Evolutionary conservation across 2,797 vertebrate species (phyloP).

Genomic region (Fringilla coelebs): DNA sequence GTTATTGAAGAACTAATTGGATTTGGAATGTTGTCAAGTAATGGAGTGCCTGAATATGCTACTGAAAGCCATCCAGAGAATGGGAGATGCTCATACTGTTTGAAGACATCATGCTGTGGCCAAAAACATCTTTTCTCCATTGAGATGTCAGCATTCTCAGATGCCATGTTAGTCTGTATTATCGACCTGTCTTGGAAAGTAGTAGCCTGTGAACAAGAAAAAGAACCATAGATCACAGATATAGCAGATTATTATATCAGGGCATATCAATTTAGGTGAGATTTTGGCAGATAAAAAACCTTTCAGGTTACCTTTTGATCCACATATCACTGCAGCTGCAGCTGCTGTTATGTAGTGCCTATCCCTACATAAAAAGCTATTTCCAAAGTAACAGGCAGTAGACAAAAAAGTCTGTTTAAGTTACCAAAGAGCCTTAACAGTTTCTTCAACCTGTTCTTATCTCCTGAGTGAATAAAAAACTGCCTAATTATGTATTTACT

Average conservation of each 20-base stretch:
- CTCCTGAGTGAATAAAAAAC: slow-evolving; percentile 27
- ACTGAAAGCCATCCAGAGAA: background rate
- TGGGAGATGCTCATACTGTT: background rate
- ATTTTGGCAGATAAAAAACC: background rate
- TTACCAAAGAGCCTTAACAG: background rate
- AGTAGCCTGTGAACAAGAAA: background rate
- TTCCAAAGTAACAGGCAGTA: background rate
- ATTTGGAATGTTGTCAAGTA: background rate
- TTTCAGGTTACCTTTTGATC: background rate
- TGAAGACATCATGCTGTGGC: background rate
- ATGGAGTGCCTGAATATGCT: background rate
- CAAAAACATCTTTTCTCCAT: background rate
- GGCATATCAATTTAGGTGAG: background rate
- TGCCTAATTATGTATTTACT: background rate
- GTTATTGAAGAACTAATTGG: background rate
- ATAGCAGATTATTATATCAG: background rate
- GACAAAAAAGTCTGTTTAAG: background rate
- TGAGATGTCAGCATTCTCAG: background rate
- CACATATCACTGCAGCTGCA: background rate
- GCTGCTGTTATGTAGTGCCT: background rate
- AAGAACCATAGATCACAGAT: background rate
- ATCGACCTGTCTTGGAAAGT: background rate
- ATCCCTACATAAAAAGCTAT: background rate
- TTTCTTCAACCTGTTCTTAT: slow-evolving; percentile 11
- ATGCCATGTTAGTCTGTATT: background rate